Base-by-base conservation (phyloP, 2,113 vertebrate species). In the Tapirus terrestris region DNA sequence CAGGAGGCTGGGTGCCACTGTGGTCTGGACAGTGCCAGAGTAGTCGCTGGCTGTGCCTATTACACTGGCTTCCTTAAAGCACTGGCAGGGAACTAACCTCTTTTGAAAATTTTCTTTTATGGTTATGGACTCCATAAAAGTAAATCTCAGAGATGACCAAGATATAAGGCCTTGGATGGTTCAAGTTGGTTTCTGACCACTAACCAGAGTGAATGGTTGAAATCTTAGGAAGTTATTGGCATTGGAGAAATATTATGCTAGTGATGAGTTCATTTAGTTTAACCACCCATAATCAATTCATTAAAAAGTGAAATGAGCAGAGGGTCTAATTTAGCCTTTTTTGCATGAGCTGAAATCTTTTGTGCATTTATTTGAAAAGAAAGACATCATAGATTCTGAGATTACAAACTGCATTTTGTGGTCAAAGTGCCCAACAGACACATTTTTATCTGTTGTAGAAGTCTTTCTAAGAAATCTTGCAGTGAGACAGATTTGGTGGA, bases 61-160 rank as follows among this genome's bases (percentile, higher is more conserved):
- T 33, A 12, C 27, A 4, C 5, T 45, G 65, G 31, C 31, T 39
- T 81, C 21, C 68, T 89, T 67, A 31, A 31, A 39, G 9, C 5
- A 8, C 6, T 0, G 23, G 21, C 51, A 84, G 65, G 56, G n/a
- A 83, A 43, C 7, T 17, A 67, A 43, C 36, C 36, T 82, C 17
- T 67, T 86, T 63, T 18, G n/a, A 88, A 88, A 39, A 36, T 36
- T 45, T 39, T 31, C 5, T 4, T 39, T 45, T 83, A 20, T 83
- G 53, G 16, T 3, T 88, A 31, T 75, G 21, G 27, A 39, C 20
- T 61, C 87, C 56, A 61, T 89, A 73, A 56, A 53, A 87, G 51
- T 72, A 83, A 94, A 88, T 91, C 83, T 8, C 6, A 85, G 89
- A 94, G 36, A 85, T 85, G 98, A 96, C 83, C 76, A 48, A 95